Conservation (phyloP, 2,888 invertebrate genomes). For the Argyresthia albistria region DNA sequence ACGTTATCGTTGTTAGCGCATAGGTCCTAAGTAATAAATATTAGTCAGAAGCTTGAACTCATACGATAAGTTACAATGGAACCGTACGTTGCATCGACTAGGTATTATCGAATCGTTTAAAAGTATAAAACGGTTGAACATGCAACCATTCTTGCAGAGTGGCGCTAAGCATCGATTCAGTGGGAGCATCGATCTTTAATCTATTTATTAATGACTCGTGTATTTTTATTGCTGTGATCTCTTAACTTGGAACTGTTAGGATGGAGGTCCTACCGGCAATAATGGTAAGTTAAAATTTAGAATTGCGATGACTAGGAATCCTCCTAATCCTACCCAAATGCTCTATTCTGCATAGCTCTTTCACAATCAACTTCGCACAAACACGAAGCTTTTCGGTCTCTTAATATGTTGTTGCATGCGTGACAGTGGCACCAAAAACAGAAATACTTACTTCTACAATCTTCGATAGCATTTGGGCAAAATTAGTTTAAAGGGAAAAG, state of each 20-base stretch:
- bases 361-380: too few relatives aligned
- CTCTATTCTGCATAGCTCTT: too few relatives aligned
- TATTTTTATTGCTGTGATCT: slow-evolving; percentile 26
- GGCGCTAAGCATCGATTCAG: background rate
- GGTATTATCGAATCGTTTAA: slow-evolving; percentile 10
- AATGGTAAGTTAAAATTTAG: slow-evolving; percentile 14
- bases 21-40: too few relatives aligned
- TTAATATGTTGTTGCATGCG: too few relatives aligned
- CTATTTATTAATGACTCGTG: slow-evolving; percentile 20
- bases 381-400: too few relatives aligned
- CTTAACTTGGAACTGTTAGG: slow-evolving; percentile 8
- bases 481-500: too few relatives aligned
- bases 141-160: background rate
- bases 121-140: background rate
- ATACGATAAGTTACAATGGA: background rate
- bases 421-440: too few relatives aligned
- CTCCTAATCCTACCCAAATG: too few relatives aligned
- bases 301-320: background rate
- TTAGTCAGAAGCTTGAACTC: too few relatives aligned
- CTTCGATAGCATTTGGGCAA: too few relatives aligned
- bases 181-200: background rate
- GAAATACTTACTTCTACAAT: too few relatives aligned
- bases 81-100: background rate
- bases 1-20: too few relatives aligned
- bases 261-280: slow-evolving; percentile 17